A percentile compares a stretch with the other conserved stretches of the same genome.
Conservation (phyloP, 64 coral and sea anemone species). For the Dendrophyllia cribrosa region DNA sequence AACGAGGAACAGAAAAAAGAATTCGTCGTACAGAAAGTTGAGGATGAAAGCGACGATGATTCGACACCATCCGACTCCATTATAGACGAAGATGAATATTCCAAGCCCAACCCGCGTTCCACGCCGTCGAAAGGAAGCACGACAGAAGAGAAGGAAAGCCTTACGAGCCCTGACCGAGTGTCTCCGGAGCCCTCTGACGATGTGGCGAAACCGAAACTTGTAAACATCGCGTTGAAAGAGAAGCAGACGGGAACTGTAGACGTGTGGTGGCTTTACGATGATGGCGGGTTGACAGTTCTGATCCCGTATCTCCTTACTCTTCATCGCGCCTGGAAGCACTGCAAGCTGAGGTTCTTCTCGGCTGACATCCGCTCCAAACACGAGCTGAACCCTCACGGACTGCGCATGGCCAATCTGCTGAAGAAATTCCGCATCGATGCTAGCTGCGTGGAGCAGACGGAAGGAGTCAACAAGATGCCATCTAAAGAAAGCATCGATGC, state of each 20-base stretch:
- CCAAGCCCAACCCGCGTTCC: not conserved
- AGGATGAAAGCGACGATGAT: not conserved
- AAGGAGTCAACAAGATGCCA: conserved; percentile 65
- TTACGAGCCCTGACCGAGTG: conserved; percentile 13
- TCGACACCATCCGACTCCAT: not conserved
- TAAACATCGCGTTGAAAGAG: conserved; percentile 54
- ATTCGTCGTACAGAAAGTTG: not conserved
- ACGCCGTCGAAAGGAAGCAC: not conserved
- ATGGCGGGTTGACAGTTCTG: conserved; percentile 84
- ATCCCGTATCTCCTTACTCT: conserved; percentile 80
- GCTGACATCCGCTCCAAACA: conserved; percentile 75
- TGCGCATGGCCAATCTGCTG: conserved; percentile 82
- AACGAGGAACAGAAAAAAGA: conserved; percentile 53
- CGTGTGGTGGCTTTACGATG: conserved; percentile 95
- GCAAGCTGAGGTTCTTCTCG: conserved; percentile 83
- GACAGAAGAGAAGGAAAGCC: conserved; percentile 14
- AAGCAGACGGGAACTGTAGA: conserved; percentile 83
- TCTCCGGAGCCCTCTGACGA: conserved; percentile 40
- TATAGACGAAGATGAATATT: conserved; percentile 20
- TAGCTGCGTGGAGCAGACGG: conserved; percentile 47
- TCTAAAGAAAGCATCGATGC: conserved; percentile 82
- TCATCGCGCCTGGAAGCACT: conserved; percentile 76
- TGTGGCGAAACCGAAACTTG: not conserved
- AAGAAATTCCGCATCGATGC: conserved; percentile 94
- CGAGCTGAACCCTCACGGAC: conserved; percentile 47